phyloP scores from a whole-genome alignment of 2,113 vertebrate genomes.

The Lamprotornis superbus region DNA sequence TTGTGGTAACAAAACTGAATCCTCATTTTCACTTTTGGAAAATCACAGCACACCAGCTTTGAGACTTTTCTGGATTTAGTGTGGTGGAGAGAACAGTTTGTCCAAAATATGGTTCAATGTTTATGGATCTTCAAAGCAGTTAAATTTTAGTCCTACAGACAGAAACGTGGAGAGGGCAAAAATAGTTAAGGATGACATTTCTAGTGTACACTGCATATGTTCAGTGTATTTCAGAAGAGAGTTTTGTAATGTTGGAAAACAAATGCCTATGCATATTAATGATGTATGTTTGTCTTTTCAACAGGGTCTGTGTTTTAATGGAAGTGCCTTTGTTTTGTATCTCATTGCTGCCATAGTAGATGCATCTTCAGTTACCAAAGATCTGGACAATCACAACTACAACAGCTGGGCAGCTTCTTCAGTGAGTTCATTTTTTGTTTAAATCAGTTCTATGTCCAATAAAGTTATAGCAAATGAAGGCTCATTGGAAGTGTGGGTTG shows the following conservation, averaged over 20 bases:
- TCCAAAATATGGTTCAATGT: neutral
- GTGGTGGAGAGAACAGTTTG: neutral
- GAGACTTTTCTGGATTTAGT: neutral
- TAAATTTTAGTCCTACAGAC: neutral
- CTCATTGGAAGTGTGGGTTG: fast-evolving
- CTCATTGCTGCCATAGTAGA: slow-evolving; percentile 84
- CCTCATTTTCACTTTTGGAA: neutral
- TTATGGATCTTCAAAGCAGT: neutral
- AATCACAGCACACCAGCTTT: neutral
- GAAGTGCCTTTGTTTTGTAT: slow-evolving; percentile 83
- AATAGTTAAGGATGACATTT: neutral
- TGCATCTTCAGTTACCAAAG: slow-evolving; percentile 76
- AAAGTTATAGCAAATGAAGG: neutral
- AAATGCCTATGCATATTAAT: neutral
- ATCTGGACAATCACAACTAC: slow-evolving; percentile 83
- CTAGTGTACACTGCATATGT: neutral
- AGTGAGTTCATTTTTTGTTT: slow-evolving; percentile 73
- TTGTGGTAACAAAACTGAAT: neutral
- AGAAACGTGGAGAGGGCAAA: neutral
- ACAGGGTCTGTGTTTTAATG: slow-evolving; percentile 87
- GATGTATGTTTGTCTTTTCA: neutral
- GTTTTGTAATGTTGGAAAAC: neutral
- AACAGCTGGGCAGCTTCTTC: slow-evolving; percentile 91
- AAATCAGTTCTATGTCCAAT: neutral
- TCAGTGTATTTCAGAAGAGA: neutral